phyloP scores from a whole-genome alignment of 1,140 invertebrate species.

The Ceratoteleas bidentatus region DNA sequence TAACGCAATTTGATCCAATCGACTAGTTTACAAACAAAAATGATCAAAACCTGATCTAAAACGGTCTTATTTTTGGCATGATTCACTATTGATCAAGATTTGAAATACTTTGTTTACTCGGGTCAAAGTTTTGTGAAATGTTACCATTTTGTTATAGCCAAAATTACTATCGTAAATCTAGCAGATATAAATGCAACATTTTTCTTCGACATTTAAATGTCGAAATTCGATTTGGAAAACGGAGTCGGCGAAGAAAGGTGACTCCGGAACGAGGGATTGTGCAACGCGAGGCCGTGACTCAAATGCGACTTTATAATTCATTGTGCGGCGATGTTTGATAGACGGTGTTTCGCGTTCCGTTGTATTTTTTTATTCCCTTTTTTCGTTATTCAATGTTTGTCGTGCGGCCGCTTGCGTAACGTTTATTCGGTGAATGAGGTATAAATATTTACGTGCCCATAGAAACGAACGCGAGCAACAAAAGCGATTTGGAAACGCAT shows the following conservation, averaged over 20 bases:
- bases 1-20: no score
- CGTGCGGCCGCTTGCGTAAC: not conserved
- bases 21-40: no score
- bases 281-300: constrained; percentile 32
- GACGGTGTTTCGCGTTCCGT: not conserved
- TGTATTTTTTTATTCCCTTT: constrained; percentile 3
- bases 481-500: not conserved
- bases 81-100: no score
- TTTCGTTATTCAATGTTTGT: no score
- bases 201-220: no score
- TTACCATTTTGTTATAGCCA: no score
- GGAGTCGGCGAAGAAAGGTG: constrained; percentile 21
- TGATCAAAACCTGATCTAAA: no score
- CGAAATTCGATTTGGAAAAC: constrained; percentile 12
- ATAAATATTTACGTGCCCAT: not conserved
- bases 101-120: no score
- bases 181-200: no score
- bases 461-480: not conserved
- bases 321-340: constrained; percentile 17
- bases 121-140: no score
- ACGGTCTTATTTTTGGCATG: no score
- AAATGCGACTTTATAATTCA: constrained; percentile 18
- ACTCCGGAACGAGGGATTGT: constrained; percentile 15
- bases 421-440: not conserved
- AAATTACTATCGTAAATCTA: no score